Evolutionary conservation across 2,888 invertebrate genomes (phyloP).

Genomic region (Hipparchia semele): DNA sequence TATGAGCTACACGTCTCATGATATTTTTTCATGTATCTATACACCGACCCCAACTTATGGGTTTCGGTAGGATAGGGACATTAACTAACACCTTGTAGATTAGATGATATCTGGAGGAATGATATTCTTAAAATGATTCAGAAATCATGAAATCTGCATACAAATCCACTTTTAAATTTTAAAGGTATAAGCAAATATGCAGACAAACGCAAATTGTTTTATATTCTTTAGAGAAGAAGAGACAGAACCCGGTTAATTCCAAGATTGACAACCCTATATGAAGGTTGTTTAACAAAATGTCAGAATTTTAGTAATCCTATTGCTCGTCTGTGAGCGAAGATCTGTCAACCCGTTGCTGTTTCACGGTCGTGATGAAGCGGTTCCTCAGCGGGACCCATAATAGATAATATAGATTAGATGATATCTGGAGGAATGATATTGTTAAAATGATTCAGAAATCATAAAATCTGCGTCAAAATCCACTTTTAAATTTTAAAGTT

Average conservation of each 20-base stretch:
- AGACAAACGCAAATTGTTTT: not conserved
- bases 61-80: no score
- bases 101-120: no score
- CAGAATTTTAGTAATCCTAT: slow-evolving; percentile 75
- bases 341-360: slow-evolving; percentile 80
- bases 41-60: no score
- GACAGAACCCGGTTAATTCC: not conserved
- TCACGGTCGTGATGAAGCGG: slow-evolving; percentile 70
- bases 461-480: no score
- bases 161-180: not conserved
- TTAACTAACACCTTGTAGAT: no score
- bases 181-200: not conserved
- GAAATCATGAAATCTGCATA: no score
- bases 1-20: no score
- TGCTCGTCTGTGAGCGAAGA: slow-evolving; percentile 69
- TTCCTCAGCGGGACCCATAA: slow-evolving; percentile 64
- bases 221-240: no score
- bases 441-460: no score
- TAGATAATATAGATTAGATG: slow-evolving; percentile 80
- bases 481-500: no score
- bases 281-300: slow-evolving; percentile 56
- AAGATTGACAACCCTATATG: slow-evolving; percentile 26
- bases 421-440: slow-evolving; percentile 76
- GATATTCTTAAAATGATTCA: no score
- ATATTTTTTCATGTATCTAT: no score